A percentile compares a stretch with the other conserved stretches of the same genome.
Conservation (phyloP, 2,888 invertebrate species). For the Andrena marginata region DNA sequence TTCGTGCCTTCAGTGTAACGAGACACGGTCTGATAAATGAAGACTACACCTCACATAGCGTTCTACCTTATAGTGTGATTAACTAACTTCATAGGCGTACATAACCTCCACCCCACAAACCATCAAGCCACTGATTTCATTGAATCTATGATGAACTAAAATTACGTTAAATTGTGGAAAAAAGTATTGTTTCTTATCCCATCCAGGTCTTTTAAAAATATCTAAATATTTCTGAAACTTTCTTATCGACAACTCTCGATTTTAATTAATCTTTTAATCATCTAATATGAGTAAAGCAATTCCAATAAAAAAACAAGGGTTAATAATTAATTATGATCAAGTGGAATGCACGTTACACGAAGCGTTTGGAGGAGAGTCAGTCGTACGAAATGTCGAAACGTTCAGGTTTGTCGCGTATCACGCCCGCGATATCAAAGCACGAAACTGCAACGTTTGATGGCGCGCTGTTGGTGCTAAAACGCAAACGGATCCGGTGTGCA, state of each 20-base stretch:
- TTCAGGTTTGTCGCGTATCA: constrained; percentile 17
- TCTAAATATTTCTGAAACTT: not conserved
- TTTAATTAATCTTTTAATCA: not conserved
- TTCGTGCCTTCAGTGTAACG: constrained; percentile 16
- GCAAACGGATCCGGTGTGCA: constrained; percentile 28
- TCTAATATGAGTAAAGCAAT: not conserved
- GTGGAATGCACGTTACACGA: too few species aligned
- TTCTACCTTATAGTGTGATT: not conserved
- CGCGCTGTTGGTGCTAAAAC: constrained; percentile 6
- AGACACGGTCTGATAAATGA: constrained; percentile 26
- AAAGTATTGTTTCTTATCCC: not conserved
- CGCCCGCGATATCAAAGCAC: constrained; percentile 28
- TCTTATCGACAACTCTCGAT: not conserved
- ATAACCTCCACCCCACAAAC: not conserved
- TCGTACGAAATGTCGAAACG: not conserved
- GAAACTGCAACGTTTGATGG: constrained; percentile 28
- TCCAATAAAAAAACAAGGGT: not conserved
- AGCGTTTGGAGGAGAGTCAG: not conserved
- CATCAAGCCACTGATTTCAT: not conserved
- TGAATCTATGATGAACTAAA: not conserved
- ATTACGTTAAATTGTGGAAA: not conserved
- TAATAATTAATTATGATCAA: not conserved
- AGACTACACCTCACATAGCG: not conserved
- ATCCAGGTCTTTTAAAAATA: not conserved
- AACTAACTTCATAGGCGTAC: not conserved